Evolutionary conservation across 2,113 vertebrate species (phyloP).

Genomic region (Microcebus tavaratra): DNA sequence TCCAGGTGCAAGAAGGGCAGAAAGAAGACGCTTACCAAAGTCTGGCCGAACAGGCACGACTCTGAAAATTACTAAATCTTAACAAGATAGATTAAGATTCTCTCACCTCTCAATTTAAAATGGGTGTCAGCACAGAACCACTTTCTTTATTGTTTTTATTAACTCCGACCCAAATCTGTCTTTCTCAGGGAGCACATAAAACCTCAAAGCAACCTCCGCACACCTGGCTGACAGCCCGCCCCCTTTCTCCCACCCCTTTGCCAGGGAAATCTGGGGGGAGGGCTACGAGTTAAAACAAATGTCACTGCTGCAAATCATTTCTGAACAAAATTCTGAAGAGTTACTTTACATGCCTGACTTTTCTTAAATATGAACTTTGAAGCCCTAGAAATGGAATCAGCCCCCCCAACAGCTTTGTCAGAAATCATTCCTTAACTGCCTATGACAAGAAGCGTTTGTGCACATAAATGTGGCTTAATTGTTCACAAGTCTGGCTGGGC

Average conservation of each 20-base stretch:
- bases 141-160: not conserved
- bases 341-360: not conserved
- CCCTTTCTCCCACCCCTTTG: not conserved
- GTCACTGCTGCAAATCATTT: not conserved
- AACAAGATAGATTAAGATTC: not conserved
- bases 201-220: not conserved
- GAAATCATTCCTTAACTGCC: not conserved
- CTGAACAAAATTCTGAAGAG: not conserved
- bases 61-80: not conserved
- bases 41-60: not conserved
- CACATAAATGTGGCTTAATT: not conserved
- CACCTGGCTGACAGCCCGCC: not conserved
- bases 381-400: not conserved
- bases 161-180: constrained; percentile 31
- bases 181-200: not conserved
- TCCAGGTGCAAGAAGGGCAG: not conserved
- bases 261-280: not conserved
- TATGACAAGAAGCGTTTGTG: not conserved
- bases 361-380: not conserved
- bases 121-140: not conserved
- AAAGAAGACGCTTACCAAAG: not conserved
- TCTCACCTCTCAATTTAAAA: not conserved
- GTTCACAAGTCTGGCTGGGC: not conserved
- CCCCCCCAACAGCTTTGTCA: not conserved
- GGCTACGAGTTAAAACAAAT: not conserved